Percentiles rank a stretch among this genome's conserved stretches.
These are phyloP conservation scores for Natrix natrix DNA, from an alignment of 2,797 vertebrate species.

Conservation along the genomic window DNA sequence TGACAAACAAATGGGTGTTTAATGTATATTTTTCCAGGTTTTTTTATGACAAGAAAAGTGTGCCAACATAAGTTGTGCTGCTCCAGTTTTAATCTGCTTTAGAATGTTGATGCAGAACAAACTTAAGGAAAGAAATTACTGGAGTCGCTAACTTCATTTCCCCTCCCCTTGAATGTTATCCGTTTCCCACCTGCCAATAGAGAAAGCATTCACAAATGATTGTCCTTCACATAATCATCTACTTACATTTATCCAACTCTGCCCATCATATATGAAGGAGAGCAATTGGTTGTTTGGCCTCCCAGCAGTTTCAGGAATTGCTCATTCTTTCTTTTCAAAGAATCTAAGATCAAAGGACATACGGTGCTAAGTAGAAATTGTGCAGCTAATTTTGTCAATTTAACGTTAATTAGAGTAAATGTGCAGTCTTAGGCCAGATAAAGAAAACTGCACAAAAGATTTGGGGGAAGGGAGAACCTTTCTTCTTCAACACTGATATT, in stretches of 20 bases:
- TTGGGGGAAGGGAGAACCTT: background rate
- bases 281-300: background rate
- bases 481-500: background rate
- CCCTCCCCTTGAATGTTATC: background rate
- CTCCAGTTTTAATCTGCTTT: background rate
- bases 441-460: background rate
- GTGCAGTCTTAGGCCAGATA: background rate
- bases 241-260: background rate
- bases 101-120: background rate
- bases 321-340: background rate
- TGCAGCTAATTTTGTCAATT: background rate
- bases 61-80: background rate
- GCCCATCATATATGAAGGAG: background rate
- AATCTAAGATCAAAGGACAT: background rate
- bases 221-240: background rate
- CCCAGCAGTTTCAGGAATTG: background rate
- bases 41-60: background rate
- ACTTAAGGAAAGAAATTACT: background rate
- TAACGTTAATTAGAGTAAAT: background rate
- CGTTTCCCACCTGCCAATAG: background rate
- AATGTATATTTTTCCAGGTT: background rate
- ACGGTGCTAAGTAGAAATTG: background rate
- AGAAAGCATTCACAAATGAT: background rate
- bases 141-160: background rate
- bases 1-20: background rate